Evolutionary conservation across 2,888 invertebrate genomes (phyloP).

Genomic region (Dysmachus trigonus): DNA sequence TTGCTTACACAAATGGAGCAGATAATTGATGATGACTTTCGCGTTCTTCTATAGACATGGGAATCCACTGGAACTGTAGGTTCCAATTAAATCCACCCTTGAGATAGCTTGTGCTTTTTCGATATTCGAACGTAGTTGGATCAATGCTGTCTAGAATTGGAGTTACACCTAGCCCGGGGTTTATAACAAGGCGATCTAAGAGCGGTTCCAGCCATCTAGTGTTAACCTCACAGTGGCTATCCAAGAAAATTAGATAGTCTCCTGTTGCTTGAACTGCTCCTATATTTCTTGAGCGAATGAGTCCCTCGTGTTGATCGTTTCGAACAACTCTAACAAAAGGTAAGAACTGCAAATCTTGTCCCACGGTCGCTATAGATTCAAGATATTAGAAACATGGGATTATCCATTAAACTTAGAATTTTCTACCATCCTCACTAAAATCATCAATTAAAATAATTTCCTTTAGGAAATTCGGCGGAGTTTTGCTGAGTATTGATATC

Average conservation of each 20-base stretch:
- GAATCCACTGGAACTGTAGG: conserved; percentile 66
- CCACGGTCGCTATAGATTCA: conserved; percentile 1
- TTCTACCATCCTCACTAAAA: conserved; percentile 57
- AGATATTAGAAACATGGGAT: not conserved
- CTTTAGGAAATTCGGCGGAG: conserved; percentile 55
- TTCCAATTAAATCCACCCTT: conserved; percentile 67
- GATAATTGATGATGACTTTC: not conserved
- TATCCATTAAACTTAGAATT: not conserved
- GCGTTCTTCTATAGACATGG: conserved; percentile 52
- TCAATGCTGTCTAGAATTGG: conserved; percentile 66
- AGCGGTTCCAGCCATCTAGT: conserved; percentile 65
- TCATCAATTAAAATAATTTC: conserved; percentile 61
- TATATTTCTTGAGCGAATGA: conserved; percentile 63
- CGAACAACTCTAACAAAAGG: conserved; percentile 51
- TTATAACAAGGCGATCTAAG: conserved; percentile 55
- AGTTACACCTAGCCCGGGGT: conserved; percentile 59
- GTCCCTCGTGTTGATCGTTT: conserved; percentile 57
- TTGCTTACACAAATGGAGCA: conserved; percentile 34
- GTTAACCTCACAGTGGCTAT: conserved; percentile 65
- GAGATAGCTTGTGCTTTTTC: conserved; percentile 57
- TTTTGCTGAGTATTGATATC: conserved; percentile 55
- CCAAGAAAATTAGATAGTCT: conserved; percentile 62
- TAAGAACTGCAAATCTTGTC: conserved; percentile 43
- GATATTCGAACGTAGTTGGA: conserved; percentile 62
- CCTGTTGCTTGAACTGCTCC: conserved; percentile 60